A percentile compares a stretch with the other conserved stretches of the same genome.
Evolutionary conservation across 1,140 invertebrate species (phyloP).

Genomic region (Steinernema feltiae): DNA sequence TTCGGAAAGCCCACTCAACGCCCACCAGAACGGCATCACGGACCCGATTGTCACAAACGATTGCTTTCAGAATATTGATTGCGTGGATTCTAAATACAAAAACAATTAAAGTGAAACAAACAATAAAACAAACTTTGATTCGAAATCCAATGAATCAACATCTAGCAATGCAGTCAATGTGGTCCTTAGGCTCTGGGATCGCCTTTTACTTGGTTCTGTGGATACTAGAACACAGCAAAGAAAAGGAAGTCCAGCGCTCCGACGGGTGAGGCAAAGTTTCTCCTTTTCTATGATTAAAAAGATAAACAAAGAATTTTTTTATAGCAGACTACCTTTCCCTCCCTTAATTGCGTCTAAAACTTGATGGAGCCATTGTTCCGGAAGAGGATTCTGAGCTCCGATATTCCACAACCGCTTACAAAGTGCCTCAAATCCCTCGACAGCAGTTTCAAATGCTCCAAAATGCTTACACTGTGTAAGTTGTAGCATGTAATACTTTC

Average conservation of each 20-base stretch:
- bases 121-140: conserved; percentile 35
- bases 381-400: conserved; percentile 15
- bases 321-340: conserved; percentile 31
- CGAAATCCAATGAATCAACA: conserved; percentile 22
- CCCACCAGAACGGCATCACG: conserved; percentile 25
- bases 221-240: conserved; percentile 39
- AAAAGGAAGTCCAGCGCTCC: conserved; percentile 50
- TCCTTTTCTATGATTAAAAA: conserved; percentile 33
- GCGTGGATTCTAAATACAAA: conserved; percentile 42
- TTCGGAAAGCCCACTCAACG: conserved; percentile 36
- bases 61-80: conserved; percentile 41
- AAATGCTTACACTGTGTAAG: conserved; percentile 48
- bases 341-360: conserved; percentile 36
- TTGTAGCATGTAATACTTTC: conserved; percentile 47
- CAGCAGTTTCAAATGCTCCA: conserved; percentile 48
- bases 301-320: conserved; percentile 13
- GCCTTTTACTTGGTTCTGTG: conserved; percentile 31
- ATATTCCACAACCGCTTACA: conserved; percentile 40
- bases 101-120: neutral
- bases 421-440: conserved; percentile 41
- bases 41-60: conserved; percentile 33
- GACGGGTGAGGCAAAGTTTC: conserved; percentile 41
- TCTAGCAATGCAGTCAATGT: conserved; percentile 31
- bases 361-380: conserved; percentile 39
- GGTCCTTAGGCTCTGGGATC: conserved; percentile 18